Base-by-base conservation (phyloP, 1,140 invertebrate species). In the Eulimnadia texana region DNA sequence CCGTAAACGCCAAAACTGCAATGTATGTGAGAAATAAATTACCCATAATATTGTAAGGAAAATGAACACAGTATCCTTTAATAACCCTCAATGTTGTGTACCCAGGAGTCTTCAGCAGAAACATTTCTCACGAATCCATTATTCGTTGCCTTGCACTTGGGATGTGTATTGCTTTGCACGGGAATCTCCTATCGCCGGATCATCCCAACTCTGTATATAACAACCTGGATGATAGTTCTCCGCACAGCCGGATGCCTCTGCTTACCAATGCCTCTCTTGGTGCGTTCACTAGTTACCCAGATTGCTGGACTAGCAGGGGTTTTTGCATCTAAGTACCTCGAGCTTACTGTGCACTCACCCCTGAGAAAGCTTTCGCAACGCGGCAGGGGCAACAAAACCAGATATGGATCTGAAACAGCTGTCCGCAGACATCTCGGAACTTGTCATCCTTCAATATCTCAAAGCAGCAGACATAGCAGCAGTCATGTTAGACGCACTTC, bases 241-340 rank as follows among this genome's bases (percentile, higher is more conserved):
- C 68, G 69, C 59, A 64, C 66, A 24, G 69, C 71, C 13, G 70
- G 70, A 63, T 65, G 72, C 47, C 73, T 72, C 66, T 73, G 72
- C 3, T 65, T 73, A 58, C 70, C 72, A 64, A 71, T 73, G 25
- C 72, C 72, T 2, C 64, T 67, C 55, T 61, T 65, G 24, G 25
- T 71, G 13, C 64, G 72, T 52, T 71, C 72, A n/a, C 71, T 70
- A 62, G 27, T 72, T 3, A 69, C 69, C 33, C 73, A 74, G 66
- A 58, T 67, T 6, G 71, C 70, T 64, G 71, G 70, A 11, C 65
- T 74, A 20, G 64, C 64, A 6, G 73, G 72, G n/a, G 68, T 72
- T 49, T 64, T 74, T 29, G 68, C 70, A 20, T 70, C 71, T 51
- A 72, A 73, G 63, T 74, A 72, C 63, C 70, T 72, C 69, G 72